Evolutionary conservation across 92 coral and sea anemone species (phyloP), one percentile per base, ranked within the genome.

Genomic region (Palythoa heliodiscus): DNA sequence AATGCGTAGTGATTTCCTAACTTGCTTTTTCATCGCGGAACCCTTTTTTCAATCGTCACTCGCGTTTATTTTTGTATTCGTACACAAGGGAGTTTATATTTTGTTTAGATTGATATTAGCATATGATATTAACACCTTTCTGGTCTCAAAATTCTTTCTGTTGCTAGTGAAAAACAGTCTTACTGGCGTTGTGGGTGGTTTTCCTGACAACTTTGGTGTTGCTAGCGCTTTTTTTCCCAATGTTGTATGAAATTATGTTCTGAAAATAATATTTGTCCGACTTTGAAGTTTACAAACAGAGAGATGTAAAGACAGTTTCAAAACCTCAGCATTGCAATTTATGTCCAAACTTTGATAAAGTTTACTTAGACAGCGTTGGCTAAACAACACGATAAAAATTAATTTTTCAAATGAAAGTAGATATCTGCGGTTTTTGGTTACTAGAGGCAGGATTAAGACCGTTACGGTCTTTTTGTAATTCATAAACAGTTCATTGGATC

Each of bases 71-170:
- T 89, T 86, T 78, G 39, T 82, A 77, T 53, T 57, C 87, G 39
- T 69, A 52, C 90, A 50, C 87, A 74, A 63, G 69, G 88, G 83
- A 90, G 86, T 77, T 87, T 54, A 37, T 90, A 70, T 87, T 90
- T 90, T 90, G 90, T 69, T 71, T 64, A 57, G 83, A 47, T 48
- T 57, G 73, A 86, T 83, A 90, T 90, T 87, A 87, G 86, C 93
- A 90, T 83, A 90, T 66, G 83, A 83, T 73, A 90, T 87, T 90
- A 90, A 90, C 93, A 87, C 93, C 88, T 87, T 75, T 85, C 20
- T 64, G 53, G 83, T 77, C 13, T 71, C 76, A 29, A 83, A 90
- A 86, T 53, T 54, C 84, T 86, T 89, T 86, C 90, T 86, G 77
- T 89, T 86, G 69, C 92, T 86, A 67, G 75, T 78, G 83, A 89